Evolutionary conservation across 2,113 vertebrate species (phyloP), one percentile per base, ranked within the genome.

Genomic region (Cyphomyrus plagiostoma): DNA sequence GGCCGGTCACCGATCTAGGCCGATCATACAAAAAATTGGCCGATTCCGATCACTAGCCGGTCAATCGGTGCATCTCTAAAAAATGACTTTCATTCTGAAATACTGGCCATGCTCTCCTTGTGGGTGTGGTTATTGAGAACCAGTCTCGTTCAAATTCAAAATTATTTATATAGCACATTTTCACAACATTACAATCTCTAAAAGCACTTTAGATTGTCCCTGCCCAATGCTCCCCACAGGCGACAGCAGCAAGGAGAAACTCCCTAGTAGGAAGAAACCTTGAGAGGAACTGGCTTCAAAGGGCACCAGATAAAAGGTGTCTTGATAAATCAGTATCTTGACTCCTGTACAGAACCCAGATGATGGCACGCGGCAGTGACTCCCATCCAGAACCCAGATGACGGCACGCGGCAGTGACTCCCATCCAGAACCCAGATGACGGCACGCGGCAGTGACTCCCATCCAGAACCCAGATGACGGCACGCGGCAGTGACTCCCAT

Each of bases 361-460:
- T 23, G 0, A 58, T 0, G 15, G 19, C 6, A 58, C 5, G 21
- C 0, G 0, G 17, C 52, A 53, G 0, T 21, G 53, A 56, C 52
- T 53, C 52, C 52, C 4, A 0, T 53, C 52, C 52, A 5, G 52
- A 19, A 58, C 56, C 19, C 53, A 23, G 0, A 58, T 23, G n/a
- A n/a, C 1, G 21, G 19, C 6, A 58, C 5, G 21, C 0, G 0
- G 17, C 52, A 53, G 0, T 53, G 52, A 53, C 4, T 53, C 52
- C 15, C 1, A 0, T 53, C 52, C 52, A 19, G 52, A 19, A 53
- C 58, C 17, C 17, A 53, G 1, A 53, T 53, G 0, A 53, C 52
- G 1, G 15, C 50, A 52, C 50, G 3, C 0, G 3, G 50, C 50
- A 52, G 0, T 52, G 50, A 19, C 15, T 53, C 50, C 0, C n/a